A percentile compares a stretch with the other conserved stretches of the same genome.
Evolutionary conservation across 2,888 invertebrate genomes (phyloP).

Genomic region (Harmothoe impar): DNA sequence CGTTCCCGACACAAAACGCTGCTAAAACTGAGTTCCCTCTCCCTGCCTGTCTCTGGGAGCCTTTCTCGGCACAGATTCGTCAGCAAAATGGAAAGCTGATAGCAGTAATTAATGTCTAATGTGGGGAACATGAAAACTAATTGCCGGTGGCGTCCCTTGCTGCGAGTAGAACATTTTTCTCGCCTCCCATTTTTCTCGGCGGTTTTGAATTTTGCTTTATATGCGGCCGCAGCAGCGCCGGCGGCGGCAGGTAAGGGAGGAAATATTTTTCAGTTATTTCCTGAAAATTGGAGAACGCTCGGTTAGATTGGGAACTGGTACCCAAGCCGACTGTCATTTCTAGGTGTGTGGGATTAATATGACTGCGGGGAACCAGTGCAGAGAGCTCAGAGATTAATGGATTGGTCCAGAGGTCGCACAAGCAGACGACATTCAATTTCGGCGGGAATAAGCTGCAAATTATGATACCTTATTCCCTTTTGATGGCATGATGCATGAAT

Average conservation of each 20-base stretch:
- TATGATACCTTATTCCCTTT: too few species aligned
- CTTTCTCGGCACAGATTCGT: conserved; percentile 15
- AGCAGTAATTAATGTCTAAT: conserved; percentile 42
- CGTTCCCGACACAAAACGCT: background rate
- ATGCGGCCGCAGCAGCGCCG: background rate
- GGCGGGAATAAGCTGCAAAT: too few species aligned
- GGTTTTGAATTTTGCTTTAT: conserved; percentile 6
- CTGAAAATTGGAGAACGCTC: conserved; percentile 21
- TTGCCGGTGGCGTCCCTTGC: background rate
- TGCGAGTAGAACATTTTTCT: background rate
- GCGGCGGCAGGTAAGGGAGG: background rate
- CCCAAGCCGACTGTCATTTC: background rate
- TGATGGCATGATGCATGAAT: too few species aligned
- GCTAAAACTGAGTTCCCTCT: conserved; percentile 25
- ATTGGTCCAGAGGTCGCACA: background rate
- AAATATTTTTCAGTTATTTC: background rate
- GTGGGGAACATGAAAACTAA: conserved; percentile 38
- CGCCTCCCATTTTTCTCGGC: background rate
- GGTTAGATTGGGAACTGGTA: conserved; percentile 13
- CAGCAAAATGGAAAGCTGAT: conserved; percentile 32
- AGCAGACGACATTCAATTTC: conserved; percentile 6
- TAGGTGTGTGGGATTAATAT: background rate
- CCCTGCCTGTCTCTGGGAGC: background rate
- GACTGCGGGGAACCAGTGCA: background rate
- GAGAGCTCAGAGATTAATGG: background rate